Evolutionary conservation across 2,888 invertebrate genomes (phyloP), one percentile per base, ranked within the genome.

Genomic region (Allolobophora icterica): DNA sequence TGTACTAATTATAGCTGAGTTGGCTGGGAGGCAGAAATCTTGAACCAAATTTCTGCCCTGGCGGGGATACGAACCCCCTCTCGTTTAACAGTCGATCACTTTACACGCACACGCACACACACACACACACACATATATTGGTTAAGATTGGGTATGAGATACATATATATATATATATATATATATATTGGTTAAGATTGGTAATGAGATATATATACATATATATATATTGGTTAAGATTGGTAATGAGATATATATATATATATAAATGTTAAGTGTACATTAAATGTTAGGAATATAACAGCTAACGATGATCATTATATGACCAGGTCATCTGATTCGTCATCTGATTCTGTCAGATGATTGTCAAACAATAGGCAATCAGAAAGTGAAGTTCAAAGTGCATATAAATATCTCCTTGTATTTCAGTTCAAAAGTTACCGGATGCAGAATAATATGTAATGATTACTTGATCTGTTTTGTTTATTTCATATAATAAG

Each of bases 291-390:
- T 58, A 58, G 58, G 24, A 58, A 30, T 58, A 58, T 58, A 58
- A 71, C 2, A 71, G 6, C 30, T 71, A 71, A n/a, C 11, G n/a
- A 71, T 52, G 52, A 71, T 13, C 30, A 11, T 21, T 52, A 52
- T 71, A 71, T n/a, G 71, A 71, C 30, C 30, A 71, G 8, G 71
- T 71, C 71, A 71, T 71, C n/a, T 71, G 71, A 71, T 71, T 71
- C 71, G 71, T 71, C 71, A 71, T 71, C n/a, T 71, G 71, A 71
- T 71, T 71, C 71, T 8, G 71, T 71, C 71, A 71, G n/a, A 71
- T 24, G 52, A 21, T 24, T 71, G 71, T 13, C 71, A 71, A 30
- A 71, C 8, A 71, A 8, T n/a, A 11, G 71, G n/a, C 30, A 71
- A 71, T n/a, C n/a, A 71, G 15, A 71, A 71, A 71, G 30, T 71